These are phyloP conservation scores for Drosophila setosimentum DNA, from an alignment of 2,888 invertebrate genomes.

Conservation along the genomic window DNA sequence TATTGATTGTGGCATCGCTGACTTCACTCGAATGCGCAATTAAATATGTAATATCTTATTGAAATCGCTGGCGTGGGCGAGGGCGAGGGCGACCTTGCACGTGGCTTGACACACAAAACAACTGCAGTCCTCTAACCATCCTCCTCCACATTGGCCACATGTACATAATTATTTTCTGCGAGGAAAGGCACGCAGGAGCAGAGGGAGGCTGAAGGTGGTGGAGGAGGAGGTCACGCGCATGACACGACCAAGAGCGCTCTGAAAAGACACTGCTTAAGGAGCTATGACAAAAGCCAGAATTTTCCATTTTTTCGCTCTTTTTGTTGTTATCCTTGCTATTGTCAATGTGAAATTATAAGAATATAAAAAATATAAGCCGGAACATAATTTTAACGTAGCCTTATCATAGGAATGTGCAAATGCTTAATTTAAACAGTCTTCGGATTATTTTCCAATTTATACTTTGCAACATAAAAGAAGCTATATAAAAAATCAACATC, in stretches of 20 bases:
- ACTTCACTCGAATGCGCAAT: constrained; percentile 57
- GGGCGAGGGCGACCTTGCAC: constrained; percentile 52
- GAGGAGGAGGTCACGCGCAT: constrained; percentile 50
- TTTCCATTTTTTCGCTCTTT: background rate
- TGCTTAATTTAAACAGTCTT: background rate
- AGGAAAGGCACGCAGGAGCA: background rate
- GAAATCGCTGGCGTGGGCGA: constrained; percentile 30
- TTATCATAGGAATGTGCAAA: background rate
- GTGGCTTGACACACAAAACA: constrained; percentile 53
- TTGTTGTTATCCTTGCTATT: constrained; percentile 15
- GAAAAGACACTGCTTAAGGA: constrained; percentile 33
- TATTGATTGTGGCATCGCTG: constrained; percentile 46
- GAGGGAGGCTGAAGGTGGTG: background rate
- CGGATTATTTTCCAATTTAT: background rate
- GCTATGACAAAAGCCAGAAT: constrained; percentile 35
- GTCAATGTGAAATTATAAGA: background rate
- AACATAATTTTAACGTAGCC: background rate
- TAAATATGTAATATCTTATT: constrained; percentile 60
- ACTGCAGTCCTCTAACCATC: constrained; percentile 41
- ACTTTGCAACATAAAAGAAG: background rate
- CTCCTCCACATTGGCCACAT: constrained; percentile 57
- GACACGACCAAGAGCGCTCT: constrained; percentile 34
- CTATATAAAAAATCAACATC: background rate
- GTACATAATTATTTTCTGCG: constrained; percentile 59
- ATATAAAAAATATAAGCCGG: background rate